Conservation (phyloP, 2,113 vertebrate species). For the Globicephala melas region DNA sequence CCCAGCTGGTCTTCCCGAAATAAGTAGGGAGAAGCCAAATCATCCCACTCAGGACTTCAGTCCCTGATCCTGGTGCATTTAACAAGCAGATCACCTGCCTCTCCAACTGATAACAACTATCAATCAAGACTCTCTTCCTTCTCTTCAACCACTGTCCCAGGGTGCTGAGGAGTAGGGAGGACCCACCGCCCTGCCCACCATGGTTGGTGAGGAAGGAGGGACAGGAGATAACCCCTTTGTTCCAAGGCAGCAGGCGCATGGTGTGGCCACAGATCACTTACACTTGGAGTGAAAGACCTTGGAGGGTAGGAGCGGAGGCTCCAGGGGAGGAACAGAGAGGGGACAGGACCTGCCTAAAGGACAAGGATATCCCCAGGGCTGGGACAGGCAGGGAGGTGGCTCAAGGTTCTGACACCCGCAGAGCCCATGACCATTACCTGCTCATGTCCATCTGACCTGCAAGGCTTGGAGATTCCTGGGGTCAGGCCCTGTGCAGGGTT, state of each 20-base stretch:
- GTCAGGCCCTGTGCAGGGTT: background rate
- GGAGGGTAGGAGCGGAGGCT: background rate
- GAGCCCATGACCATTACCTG: background rate
- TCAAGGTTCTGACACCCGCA: rapidly evolving
- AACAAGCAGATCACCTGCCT: background rate
- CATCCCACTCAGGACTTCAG: background rate
- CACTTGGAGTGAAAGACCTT: background rate
- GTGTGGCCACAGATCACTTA: background rate
- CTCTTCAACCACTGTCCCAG: background rate
- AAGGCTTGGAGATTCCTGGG: background rate
- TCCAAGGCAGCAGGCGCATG: background rate
- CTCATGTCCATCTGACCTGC: background rate
- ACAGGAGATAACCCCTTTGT: background rate
- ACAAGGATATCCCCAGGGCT: no score
- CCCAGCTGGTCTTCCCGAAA: background rate
- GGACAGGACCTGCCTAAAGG: background rate
- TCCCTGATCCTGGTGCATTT: background rate
- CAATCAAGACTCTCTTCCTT: background rate
- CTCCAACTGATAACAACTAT: background rate
- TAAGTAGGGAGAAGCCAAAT: background rate
- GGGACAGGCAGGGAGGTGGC: background rate
- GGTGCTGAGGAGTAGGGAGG: background rate
- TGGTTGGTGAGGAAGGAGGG: background rate
- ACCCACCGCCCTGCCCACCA: background rate
- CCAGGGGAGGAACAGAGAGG: background rate